Conservation (phyloP, 37 sponge, comb jelly and placozoan species). For the Geodia barretti region DNA sequence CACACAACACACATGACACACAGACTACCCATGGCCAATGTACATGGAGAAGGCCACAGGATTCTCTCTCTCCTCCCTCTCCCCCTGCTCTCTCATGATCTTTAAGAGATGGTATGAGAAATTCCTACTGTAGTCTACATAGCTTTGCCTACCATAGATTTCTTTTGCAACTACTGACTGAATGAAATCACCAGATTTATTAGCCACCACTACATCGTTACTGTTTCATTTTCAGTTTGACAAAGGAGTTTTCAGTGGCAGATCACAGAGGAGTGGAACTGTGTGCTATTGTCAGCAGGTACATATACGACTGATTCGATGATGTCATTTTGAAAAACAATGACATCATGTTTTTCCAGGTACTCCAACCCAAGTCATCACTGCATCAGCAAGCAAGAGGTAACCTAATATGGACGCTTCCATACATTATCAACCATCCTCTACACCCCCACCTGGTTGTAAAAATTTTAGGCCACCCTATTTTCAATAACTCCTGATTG, state of each 20-base stretch:
- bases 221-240: conserved; percentile 24
- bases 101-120: conserved; percentile 44
- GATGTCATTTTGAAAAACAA: background rate
- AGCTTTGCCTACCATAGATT: no score
- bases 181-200: no score
- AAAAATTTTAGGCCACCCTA: no score
- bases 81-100: conserved; percentile 24
- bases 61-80: conserved; percentile 36
- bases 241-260: conserved; percentile 44
- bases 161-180: no score
- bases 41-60: conserved; percentile 45
- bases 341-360: background rate
- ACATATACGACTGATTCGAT: background rate
- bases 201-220: no score
- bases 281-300: background rate
- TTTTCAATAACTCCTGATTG: no score
- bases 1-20: background rate
- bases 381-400: background rate
- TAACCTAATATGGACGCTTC: no score
- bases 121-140: background rate
- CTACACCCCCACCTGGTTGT: no score
- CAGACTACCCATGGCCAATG: conserved; percentile 68
- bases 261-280: conserved; percentile 62
- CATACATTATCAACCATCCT: no score
- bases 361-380: background rate